Percentiles rank a stretch among this genome's conserved stretches.
phyloP scores from a whole-genome alignment of 1,140 invertebrate species.

The Drosophila insularis region DNA sequence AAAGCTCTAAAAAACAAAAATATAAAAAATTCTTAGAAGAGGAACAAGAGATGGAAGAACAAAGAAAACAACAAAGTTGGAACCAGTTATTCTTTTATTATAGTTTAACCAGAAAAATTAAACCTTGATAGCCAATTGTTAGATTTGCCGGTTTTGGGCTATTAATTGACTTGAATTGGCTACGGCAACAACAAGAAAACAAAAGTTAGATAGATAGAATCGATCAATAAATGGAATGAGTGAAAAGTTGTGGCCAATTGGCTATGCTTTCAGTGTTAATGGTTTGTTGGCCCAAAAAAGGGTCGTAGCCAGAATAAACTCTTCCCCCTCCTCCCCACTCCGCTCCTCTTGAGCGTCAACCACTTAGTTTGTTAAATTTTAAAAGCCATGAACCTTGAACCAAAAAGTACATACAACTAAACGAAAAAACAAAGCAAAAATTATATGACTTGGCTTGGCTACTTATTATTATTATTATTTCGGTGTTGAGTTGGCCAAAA shows the following conservation, averaged over 20 bases:
- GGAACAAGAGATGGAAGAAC: not conserved
- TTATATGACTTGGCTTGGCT: conserved; percentile 29
- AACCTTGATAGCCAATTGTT: conserved; percentile 41
- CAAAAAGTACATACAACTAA: conserved; percentile 57
- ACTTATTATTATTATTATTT: conserved; percentile 47
- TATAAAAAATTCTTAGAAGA: conserved; percentile 33
- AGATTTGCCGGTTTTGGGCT: conserved; percentile 30
- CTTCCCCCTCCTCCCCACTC: not conserved
- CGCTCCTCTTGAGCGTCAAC: not conserved
- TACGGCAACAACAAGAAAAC: conserved; percentile 20
- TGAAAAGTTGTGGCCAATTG: conserved; percentile 56
- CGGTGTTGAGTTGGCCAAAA: conserved; percentile 51
- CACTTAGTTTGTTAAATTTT: conserved; percentile 60
- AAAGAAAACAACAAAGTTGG: conserved; percentile 21
- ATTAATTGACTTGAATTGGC: conserved; percentile 66
- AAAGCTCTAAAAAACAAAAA: not conserved
- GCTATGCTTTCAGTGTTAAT: conserved; percentile 71
- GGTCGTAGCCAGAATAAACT: conserved; percentile 43
- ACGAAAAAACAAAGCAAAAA: conserved; percentile 43
- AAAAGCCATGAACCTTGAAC: conserved; percentile 77
- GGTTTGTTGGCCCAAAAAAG: conserved; percentile 46
- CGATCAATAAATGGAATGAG: conserved; percentile 32
- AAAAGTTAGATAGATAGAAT: conserved; percentile 38
- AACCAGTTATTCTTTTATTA: conserved; percentile 35
- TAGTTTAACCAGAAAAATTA: conserved; percentile 15